Percentiles rank a stretch among this genome's conserved stretches.
These are phyloP conservation scores for Channallabes apus DNA, from an alignment of 2,797 vertebrate genomes.

Conservation along the genomic window DNA sequence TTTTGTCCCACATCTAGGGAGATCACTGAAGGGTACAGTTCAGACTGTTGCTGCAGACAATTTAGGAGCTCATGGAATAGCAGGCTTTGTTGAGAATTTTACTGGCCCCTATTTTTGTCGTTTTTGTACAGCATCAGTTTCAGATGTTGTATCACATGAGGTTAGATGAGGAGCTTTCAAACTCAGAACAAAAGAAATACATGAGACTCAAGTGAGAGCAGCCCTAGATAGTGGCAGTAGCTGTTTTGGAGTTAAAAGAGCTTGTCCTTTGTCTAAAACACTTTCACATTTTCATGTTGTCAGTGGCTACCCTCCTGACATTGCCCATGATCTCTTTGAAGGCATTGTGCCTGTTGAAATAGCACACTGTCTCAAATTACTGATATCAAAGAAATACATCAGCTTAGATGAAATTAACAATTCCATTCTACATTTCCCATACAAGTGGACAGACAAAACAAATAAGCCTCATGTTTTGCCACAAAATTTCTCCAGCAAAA, in stretches of 20 bases:
- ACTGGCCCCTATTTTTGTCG: background rate
- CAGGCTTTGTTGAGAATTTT: constrained; percentile 37
- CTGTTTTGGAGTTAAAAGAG: no score
- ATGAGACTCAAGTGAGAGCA: background rate
- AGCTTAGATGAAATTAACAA: no score
- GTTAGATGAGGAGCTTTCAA: constrained; percentile 41
- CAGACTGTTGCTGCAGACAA: constrained; percentile 38
- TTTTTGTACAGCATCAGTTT: background rate
- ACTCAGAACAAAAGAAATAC: constrained; percentile 30
- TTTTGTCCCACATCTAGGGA: constrained; percentile 17
- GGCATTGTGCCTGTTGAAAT: no score
- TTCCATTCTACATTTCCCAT: no score
- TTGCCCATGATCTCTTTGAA: no score
- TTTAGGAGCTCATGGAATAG: constrained; percentile 22
- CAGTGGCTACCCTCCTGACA: no score
- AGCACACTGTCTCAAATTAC: background rate
- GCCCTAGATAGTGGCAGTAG: no score
- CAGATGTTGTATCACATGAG: constrained; percentile 30
- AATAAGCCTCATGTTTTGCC: no score
- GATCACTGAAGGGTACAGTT: constrained; percentile 29
- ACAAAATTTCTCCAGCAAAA: no score
- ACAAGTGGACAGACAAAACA: no score
- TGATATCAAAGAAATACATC: background rate
- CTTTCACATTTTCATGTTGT: no score
- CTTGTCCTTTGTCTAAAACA: no score